A percentile compares a stretch with the other conserved stretches of the same genome.
phyloP scores from a whole-genome alignment of 2,888 invertebrate genomes.

The Iphiclides podalirius region DNA sequence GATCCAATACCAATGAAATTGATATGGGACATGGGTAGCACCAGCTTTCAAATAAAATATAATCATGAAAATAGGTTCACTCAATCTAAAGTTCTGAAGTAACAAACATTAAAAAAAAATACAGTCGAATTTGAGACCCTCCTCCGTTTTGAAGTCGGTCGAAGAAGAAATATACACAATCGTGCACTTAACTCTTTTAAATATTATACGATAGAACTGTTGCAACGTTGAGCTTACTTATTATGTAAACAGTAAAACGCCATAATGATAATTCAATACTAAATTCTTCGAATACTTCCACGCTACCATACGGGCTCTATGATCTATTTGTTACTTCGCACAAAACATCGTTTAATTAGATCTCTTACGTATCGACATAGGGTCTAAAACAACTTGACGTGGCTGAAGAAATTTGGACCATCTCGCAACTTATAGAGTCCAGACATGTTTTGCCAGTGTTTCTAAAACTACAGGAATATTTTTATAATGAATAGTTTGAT shows the following conservation, averaged over 20 bases:
- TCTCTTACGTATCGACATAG: not conserved
- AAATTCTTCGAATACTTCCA: conserved; percentile 11
- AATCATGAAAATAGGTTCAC: too few relatives aligned
- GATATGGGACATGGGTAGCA: too few relatives aligned
- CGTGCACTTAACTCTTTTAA: too few relatives aligned
- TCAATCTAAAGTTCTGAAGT: too few relatives aligned
- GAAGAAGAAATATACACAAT: too few relatives aligned
- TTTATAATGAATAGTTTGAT: too few relatives aligned
- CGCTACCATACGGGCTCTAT: not conserved
- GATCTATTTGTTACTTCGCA: not conserved
- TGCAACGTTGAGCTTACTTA: not conserved
- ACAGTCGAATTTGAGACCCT: too few relatives aligned
- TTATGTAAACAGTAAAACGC: conserved; percentile 7
- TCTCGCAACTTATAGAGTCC: conserved; percentile 10
- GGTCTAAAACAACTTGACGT: not conserved
- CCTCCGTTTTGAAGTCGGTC: too few relatives aligned
- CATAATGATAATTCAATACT: conserved; percentile 16
- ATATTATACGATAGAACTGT: not conserved
- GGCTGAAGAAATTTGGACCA: conserved; percentile 13
- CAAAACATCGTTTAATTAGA: not conserved
- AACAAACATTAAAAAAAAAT: too few relatives aligned
- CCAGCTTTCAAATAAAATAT: too few relatives aligned
- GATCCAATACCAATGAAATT: too few relatives aligned
- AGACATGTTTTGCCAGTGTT: not conserved
- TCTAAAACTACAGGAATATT: conserved; percentile 10